A percentile compares a stretch with the other conserved stretches of the same genome.
Evolutionary conservation across 2,113 vertebrate species (phyloP).

Genomic region (Hemiprocne comata): DNA sequence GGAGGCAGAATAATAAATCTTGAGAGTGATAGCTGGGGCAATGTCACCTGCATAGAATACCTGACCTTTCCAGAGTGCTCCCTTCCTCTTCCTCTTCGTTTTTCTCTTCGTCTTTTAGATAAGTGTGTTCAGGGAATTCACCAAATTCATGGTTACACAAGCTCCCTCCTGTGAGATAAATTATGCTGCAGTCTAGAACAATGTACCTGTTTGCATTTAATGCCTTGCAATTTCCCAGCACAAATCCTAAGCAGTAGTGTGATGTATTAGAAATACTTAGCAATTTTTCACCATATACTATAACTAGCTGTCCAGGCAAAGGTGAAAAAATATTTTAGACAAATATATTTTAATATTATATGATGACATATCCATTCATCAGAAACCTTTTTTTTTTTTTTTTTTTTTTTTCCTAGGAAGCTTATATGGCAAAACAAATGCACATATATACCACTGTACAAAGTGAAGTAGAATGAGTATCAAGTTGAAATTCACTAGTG

Average conservation of each 20-base stretch:
- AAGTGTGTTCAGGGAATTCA: not conserved
- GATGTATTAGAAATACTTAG: not conserved
- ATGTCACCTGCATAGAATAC: not conserved
- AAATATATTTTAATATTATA: not conserved
- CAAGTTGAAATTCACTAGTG: not conserved
- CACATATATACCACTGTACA: not conserved
- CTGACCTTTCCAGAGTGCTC: not conserved
- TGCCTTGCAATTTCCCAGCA: not conserved
- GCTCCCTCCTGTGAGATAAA: not conserved
- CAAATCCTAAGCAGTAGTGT: not conserved
- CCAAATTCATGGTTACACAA: not conserved
- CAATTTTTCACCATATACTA: slow-evolving; percentile 13
- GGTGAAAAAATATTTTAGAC: not conserved
- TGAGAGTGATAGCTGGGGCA: not conserved
- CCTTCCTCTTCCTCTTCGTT: not conserved
- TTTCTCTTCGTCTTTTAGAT: not conserved
- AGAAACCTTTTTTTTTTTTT: not conserved
- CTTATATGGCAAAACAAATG: not conserved
- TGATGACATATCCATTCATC: not conserved
- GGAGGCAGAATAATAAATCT: not conserved
- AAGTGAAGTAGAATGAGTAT: not conserved
- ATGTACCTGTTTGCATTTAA: not conserved
- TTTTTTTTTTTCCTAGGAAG: not conserved
- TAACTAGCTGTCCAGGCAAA: slow-evolving; percentile 4
- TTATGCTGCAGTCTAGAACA: not conserved